Evolutionary conservation across 2,888 invertebrate genomes (phyloP).

Genomic region (Orthosia gracilis): DNA sequence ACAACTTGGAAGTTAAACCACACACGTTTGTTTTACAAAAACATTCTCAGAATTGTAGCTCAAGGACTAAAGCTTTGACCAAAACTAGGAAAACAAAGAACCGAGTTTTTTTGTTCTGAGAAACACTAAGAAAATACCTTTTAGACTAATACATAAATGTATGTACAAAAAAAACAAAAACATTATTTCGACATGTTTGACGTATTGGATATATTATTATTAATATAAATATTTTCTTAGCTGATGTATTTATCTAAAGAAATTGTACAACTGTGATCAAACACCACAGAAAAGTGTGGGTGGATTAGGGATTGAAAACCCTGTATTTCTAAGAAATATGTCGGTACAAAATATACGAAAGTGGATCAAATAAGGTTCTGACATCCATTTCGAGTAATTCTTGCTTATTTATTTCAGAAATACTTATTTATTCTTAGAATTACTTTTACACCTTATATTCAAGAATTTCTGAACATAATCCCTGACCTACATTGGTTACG

Average conservation of each 20-base stretch:
- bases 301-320: constrained; percentile 12
- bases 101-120: background rate
- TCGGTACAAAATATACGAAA: constrained; percentile 10
- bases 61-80: background rate
- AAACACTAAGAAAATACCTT: constrained; percentile 29
- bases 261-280: constrained; percentile 33
- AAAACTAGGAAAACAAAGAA: constrained; percentile 12
- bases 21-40: background rate
- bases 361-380: constrained; percentile 14
- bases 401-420: constrained; percentile 9
- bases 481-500: too few relatives aligned
- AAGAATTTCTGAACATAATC: background rate
- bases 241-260: constrained; percentile 43
- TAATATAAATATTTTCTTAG: constrained; percentile 53
- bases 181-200: constrained; percentile 14
- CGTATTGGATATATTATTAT: constrained; percentile 36
- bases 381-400: background rate
- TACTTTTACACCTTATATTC: background rate
- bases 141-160: constrained; percentile 38
- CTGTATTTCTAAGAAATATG: constrained; percentile 41
- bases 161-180: constrained; percentile 17
- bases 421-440: background rate
- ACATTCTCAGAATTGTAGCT: constrained; percentile 2
- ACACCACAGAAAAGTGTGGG: background rate
- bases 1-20: background rate